Evolutionary conservation across 2,888 invertebrate genomes (phyloP), one percentile per base, ranked within the genome.

Genomic region (Mylabris sibirica): DNA sequence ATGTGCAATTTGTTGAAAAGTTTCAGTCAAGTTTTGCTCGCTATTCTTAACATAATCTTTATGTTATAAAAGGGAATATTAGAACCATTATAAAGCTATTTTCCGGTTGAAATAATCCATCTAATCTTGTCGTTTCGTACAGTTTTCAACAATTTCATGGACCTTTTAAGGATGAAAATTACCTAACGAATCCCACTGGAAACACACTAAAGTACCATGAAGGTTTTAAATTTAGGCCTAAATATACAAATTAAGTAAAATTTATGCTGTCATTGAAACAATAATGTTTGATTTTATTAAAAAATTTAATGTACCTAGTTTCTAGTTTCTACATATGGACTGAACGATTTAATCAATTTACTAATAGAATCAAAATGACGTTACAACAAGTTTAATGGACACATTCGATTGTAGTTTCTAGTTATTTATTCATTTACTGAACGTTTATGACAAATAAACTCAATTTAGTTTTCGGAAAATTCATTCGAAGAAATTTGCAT

Each of bases 81-180:
- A 44, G 44, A n/a, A 44, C 44, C 44, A 65, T 68, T 62, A 59
- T 62, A 68, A 65, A 62, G 41, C 62, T 59, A 68, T 68, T 68
- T 68, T 68, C 64, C 62, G 60, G 63, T 44, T 68, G 65, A 68
- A 65, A 68, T 63, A 17, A 49, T 34, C 63, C 65, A 59, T 63
- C 65, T 68, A 59, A 41, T 65, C 30, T 67, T 64, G 59, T 61
- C 59, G 61, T 65, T 64, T 53, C n/a, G 49, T 38, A 24, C 62
- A 44, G 59, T 34, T 57, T 53, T 68, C 68, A 62, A 59, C 68
- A 63, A 63, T 68, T 68, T 68, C 62, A 59, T 59, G 30, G 64
- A 65, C 63, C 20, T 20, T 22, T 11, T 9, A 8, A 20, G 20
- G 20, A 22, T 11, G 20, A 20, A 22, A 53, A 53, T 53, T 53